Evolutionary conservation across 1,140 invertebrate genomes (phyloP).

Genomic region (Aphaenogaster floridana): DNA sequence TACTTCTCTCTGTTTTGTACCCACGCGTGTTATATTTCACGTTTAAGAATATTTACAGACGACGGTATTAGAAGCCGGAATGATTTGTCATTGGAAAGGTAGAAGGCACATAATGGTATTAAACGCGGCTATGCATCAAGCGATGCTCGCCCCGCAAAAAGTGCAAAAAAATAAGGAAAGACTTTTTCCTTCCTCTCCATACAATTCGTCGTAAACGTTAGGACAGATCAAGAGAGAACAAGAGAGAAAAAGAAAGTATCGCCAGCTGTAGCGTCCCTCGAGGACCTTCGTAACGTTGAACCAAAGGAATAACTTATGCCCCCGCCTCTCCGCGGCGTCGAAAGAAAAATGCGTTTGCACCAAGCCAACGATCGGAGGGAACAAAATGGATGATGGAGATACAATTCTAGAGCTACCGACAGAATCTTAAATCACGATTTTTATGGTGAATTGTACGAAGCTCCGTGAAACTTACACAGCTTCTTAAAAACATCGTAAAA

Average conservation of each 20-base stretch:
- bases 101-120: slow-evolving; percentile 56
- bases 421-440: slow-evolving; percentile 73
- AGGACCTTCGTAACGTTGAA: slow-evolving; percentile 67
- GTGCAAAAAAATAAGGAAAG: slow-evolving; percentile 16
- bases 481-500: slow-evolving; percentile 49
- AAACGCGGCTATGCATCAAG: slow-evolving; percentile 58
- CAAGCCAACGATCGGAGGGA: slow-evolving; percentile 67
- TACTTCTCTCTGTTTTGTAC: neutral
- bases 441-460: slow-evolving; percentile 69
- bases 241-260: slow-evolving; percentile 53
- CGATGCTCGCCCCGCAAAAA: neutral
- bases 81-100: slow-evolving; percentile 56
- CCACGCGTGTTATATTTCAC: slow-evolving; percentile 44
- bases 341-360: slow-evolving; percentile 73
- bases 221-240: slow-evolving; percentile 44
- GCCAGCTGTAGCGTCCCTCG: slow-evolving; percentile 58
- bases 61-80: slow-evolving; percentile 37
- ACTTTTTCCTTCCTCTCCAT: slow-evolving; percentile 27
- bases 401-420: slow-evolving; percentile 70
- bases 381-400: slow-evolving; percentile 75
- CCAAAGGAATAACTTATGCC: slow-evolving; percentile 73
- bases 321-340: slow-evolving; percentile 33
- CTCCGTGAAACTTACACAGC: slow-evolving; percentile 24
- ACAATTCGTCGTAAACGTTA: slow-evolving; percentile 61
- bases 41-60: slow-evolving; percentile 61